phyloP scores from a whole-genome alignment of 2,888 invertebrate genomes.

The Synanthedon andrenaeformis region DNA sequence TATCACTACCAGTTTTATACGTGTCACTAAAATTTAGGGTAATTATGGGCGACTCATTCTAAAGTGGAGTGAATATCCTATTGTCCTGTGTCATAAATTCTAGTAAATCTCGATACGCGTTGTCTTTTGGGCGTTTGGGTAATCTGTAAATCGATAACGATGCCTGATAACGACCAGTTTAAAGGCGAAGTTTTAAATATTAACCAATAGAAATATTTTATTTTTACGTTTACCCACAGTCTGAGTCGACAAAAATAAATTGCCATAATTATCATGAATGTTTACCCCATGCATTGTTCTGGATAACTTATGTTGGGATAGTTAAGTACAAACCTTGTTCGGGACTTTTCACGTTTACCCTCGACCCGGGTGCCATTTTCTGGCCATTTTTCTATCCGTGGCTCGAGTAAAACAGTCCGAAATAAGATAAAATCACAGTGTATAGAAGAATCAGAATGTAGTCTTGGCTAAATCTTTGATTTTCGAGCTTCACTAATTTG shows the following conservation, averaged over 20 bases:
- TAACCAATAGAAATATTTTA: not conserved
- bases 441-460: not conserved
- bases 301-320: slow-evolving; percentile 65
- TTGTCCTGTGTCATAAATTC: not conserved
- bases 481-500: too few relatives aligned
- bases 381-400: not conserved
- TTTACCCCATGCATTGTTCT: slow-evolving; percentile 47
- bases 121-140: too few relatives aligned
- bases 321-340: slow-evolving; percentile 35
- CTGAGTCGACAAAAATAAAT: not conserved
- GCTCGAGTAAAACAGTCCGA: not conserved
- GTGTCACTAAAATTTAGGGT: not conserved
- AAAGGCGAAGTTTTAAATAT: too few relatives aligned
- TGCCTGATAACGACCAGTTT: too few relatives aligned
- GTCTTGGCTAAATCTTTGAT: too few relatives aligned
- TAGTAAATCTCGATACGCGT: too few relatives aligned
- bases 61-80: not conserved
- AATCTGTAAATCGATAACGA: too few relatives aligned
- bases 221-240: not conserved
- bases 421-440: not conserved
- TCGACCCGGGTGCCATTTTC: not conserved
- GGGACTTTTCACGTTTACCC: slow-evolving; percentile 11
- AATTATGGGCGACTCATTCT: not conserved
- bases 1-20: slow-evolving; percentile 44
- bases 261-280: not conserved